Conservation (phyloP, 2,888 invertebrate species). For the Acrobasis suavella region DNA sequence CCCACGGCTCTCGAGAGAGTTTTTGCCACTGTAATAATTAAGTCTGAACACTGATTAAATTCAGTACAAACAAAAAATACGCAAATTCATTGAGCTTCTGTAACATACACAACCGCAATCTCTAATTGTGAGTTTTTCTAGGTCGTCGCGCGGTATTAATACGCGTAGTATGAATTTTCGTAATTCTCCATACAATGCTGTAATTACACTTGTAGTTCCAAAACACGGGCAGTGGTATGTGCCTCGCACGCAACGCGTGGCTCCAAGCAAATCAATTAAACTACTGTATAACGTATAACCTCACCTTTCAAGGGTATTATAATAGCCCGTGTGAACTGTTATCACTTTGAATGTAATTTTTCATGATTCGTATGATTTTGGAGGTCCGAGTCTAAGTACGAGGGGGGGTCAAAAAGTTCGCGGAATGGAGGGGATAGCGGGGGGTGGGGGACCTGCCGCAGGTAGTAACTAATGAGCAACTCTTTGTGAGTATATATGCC, state of each 20-base stretch:
- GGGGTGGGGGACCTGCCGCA: no score
- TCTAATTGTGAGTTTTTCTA: constrained; percentile 54
- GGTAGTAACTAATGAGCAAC: no score
- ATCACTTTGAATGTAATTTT: constrained; percentile 8
- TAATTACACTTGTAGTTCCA: constrained; percentile 55
- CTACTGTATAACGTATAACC: constrained; percentile 48
- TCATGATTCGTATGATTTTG: constrained; percentile 10
- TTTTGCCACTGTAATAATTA: no score
- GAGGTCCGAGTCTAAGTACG: neutral
- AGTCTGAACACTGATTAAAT: no score
- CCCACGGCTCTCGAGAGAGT: no score
- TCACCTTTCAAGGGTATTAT: constrained; percentile 61
- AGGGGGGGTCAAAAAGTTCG: no score
- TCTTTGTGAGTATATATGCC: no score
- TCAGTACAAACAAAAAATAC: neutral
- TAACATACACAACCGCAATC: constrained; percentile 41
- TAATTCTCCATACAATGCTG: constrained; percentile 57
- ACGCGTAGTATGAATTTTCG: constrained; percentile 50
- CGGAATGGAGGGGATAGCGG: no score
- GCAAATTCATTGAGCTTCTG: constrained; percentile 31
- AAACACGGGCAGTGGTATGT: constrained; percentile 51
- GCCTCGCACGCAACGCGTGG: constrained; percentile 60
- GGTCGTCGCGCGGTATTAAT: constrained; percentile 47
- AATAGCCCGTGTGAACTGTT: constrained; percentile 40
- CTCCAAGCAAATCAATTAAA: constrained; percentile 61